Percentiles rank a stretch among this genome's conserved stretches.
Conservation (phyloP, 2,113 vertebrate species). For the Labeo rohita region DNA sequence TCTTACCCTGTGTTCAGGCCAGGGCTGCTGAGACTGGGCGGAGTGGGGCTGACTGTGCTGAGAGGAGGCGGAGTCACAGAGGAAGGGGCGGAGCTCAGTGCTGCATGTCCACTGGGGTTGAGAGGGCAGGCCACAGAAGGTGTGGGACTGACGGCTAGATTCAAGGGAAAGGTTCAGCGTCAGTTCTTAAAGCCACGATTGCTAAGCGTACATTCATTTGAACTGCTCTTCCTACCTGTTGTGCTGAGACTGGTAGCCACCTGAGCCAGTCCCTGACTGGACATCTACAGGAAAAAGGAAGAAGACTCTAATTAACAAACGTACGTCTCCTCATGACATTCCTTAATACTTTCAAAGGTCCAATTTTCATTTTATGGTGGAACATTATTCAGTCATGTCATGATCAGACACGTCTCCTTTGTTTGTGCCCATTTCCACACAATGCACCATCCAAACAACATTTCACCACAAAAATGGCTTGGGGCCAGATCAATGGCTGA, state of each 20-base stretch:
- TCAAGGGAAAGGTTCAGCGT: slow-evolving; percentile 16
- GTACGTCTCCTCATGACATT: not conserved
- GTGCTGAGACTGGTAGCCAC: slow-evolving; percentile 76
- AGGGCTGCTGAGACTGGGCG: slow-evolving; percentile 76
- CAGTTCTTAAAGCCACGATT: not conserved
- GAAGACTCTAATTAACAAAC: slow-evolving; percentile 14
- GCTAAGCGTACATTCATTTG: not conserved
- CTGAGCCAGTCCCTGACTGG: slow-evolving; percentile 75
- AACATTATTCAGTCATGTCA: not conserved
- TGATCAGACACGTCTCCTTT: slow-evolving; percentile 13
- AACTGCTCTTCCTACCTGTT: slow-evolving; percentile 68
- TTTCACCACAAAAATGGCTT: slow-evolving; percentile 4
- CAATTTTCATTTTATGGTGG: not conserved
- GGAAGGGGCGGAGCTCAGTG: slow-evolving; percentile 78
- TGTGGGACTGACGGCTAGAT: slow-evolving; percentile 79
- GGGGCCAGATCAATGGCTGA: not conserved
- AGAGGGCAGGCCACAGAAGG: slow-evolving; percentile 80
- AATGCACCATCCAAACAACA: not conserved
- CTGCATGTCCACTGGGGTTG: slow-evolving; percentile 78
- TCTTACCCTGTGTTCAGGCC: slow-evolving; percentile 85
- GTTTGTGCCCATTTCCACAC: not conserved
- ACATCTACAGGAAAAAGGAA: slow-evolving; percentile 67
- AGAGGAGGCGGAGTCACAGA: slow-evolving; percentile 83
- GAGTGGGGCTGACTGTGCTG: slow-evolving; percentile 84
- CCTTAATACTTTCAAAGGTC: not conserved